Conservation (phyloP, 2,888 invertebrate genomes). For the Acanthococcus lagerstroemiae region DNA sequence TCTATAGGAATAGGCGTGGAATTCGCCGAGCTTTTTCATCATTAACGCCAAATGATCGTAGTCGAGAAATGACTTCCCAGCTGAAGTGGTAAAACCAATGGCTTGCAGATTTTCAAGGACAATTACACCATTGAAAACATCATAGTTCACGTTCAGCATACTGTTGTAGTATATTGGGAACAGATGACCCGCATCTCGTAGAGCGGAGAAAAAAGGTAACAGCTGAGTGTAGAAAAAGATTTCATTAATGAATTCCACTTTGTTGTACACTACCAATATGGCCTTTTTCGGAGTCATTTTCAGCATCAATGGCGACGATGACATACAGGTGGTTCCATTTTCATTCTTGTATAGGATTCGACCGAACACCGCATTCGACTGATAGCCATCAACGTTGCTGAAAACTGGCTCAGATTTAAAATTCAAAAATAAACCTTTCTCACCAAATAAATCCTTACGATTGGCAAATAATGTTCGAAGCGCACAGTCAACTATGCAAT, state of each 20-base stretch:
- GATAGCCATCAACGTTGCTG: too few relatives aligned
- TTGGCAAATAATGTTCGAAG: too few relatives aligned
- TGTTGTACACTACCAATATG: too few relatives aligned
- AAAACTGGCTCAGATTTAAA: too few relatives aligned
- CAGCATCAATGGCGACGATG: too few relatives aligned
- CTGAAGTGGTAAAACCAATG: neutral
- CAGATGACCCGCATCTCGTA: neutral
- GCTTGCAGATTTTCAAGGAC: slow-evolving; percentile 3
- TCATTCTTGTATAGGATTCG: too few relatives aligned
- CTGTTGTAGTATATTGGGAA: slow-evolving; percentile 14
- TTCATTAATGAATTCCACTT: neutral
- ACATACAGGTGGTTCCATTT: too few relatives aligned
- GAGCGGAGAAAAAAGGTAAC: neutral
- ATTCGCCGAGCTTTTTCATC: slow-evolving; percentile 1
- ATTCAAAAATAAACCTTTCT: too few relatives aligned
- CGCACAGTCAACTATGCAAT: too few relatives aligned
- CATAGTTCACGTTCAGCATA: neutral
- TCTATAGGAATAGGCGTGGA: slow-evolving; percentile 11
- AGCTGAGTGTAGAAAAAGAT: neutral
- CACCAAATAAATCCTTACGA: too few relatives aligned
- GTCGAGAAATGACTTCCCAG: neutral
- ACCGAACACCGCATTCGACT: too few relatives aligned
- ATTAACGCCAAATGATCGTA: slow-evolving; percentile 2
- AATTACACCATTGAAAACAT: neutral
- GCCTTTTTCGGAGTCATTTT: too few relatives aligned